phyloP scores from a whole-genome alignment of 2,113 vertebrate species.

The Phaethon lepturus region DNA sequence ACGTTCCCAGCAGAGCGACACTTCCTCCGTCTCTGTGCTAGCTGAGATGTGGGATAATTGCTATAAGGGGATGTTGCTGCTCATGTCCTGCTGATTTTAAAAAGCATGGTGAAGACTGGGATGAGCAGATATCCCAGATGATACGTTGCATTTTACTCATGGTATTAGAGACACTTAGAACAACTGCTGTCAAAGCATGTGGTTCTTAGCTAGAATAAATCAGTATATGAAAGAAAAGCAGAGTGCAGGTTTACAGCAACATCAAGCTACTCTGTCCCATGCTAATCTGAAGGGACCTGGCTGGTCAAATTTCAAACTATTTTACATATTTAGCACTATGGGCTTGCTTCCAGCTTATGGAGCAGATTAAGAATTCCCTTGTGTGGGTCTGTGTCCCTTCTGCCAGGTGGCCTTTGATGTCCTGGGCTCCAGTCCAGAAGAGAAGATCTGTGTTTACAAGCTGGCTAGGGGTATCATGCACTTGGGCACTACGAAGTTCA shows the following conservation, averaged over 20 bases:
- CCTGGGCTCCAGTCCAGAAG: conserved; percentile 62
- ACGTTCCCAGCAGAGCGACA: not conserved
- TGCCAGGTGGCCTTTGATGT: conserved; percentile 66
- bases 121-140: not conserved
- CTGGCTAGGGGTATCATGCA: conserved; percentile 24
- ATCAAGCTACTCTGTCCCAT: not conserved
- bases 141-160: not conserved
- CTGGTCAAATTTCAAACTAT: not conserved
- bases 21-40: not conserved
- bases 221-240: not conserved
- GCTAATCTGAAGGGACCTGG: not conserved
- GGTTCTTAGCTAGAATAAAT: not conserved
- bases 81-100: not conserved
- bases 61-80: not conserved
- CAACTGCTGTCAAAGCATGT: not conserved
- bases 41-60: not conserved
- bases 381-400: not conserved
- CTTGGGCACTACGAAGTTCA: conserved; percentile 64
- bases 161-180: not conserved
- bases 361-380: not conserved
- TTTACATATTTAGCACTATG: not conserved
- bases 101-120: not conserved
- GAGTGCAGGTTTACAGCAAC: not conserved
- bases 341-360: not conserved
- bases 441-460: conserved; percentile 46